These are phyloP conservation scores for Lepus oiostolus DNA, from an alignment of 2,797 vertebrate species.

Conservation along the genomic window DNA sequence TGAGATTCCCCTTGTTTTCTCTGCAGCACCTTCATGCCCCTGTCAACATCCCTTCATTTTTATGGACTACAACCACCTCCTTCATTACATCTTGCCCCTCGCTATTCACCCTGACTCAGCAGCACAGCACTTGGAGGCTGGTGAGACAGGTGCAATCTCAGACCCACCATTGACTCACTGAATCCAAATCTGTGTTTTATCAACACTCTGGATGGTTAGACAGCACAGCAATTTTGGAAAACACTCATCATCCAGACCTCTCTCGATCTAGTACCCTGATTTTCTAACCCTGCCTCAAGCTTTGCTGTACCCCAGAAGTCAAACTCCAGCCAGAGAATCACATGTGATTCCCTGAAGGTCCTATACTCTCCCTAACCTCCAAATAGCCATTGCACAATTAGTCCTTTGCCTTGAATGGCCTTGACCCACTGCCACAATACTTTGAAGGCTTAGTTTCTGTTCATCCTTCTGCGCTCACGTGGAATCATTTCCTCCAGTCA, in stretches of 20 bases:
- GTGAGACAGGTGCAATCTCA: not conserved
- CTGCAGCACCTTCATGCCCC: not conserved
- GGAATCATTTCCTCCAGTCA: not conserved
- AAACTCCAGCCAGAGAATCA: not conserved
- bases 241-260: not conserved
- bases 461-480: not conserved
- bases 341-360: accelerated
- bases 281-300: not conserved
- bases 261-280: too few species aligned
- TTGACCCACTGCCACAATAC: not conserved
- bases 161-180: not conserved
- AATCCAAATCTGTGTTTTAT: not conserved
- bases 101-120: not conserved
- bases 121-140: not conserved
- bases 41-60: not conserved
- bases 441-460: not conserved
- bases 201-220: not conserved
- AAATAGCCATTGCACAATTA: not conserved
- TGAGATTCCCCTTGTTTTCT: not conserved
- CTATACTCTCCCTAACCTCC: not conserved
- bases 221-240: not conserved
- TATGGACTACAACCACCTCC: not conserved
- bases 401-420: not conserved
- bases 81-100: not conserved
- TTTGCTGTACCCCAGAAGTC: not conserved